Conservation (phyloP, 37 sponge, comb jelly and placozoan species). For the Ianthella basta region DNA sequence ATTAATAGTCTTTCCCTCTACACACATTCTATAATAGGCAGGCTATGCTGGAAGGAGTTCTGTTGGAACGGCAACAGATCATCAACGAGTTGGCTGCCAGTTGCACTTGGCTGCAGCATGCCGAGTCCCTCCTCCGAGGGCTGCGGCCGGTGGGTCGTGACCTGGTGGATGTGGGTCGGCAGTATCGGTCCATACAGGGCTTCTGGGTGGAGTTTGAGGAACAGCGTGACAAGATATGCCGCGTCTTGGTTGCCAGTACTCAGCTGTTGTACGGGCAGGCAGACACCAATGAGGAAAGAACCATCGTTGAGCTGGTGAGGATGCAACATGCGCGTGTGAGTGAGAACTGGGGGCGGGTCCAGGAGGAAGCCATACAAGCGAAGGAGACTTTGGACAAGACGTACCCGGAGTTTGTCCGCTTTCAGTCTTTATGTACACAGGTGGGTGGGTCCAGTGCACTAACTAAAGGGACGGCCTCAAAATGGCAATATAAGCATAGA, state of each 20-base stretch:
- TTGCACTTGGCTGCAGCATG: constrained; percentile 56
- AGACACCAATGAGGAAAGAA: constrained; percentile 15
- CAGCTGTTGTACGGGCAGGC: not conserved
- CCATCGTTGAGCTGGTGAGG: constrained; percentile 15
- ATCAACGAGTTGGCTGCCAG: constrained; percentile 43
- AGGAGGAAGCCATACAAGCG: constrained; percentile 36
- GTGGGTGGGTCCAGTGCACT: constrained; percentile 40
- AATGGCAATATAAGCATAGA: not conserved
- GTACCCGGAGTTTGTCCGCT: constrained; percentile 39
- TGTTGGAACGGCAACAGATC: constrained; percentile 62
- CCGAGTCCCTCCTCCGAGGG: constrained; percentile 40
- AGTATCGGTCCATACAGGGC: constrained; percentile 13
- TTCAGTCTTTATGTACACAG: constrained; percentile 46
- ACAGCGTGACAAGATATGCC: constrained; percentile 15
- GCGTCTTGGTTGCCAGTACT: constrained; percentile 8
- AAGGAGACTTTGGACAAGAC: constrained; percentile 37
- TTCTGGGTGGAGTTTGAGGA: constrained; percentile 35
- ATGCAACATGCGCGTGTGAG: constrained; percentile 26
- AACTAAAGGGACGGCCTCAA: not conserved
- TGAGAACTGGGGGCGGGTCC: constrained; percentile 39
- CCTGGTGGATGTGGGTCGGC: constrained; percentile 1
- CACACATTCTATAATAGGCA: no score
- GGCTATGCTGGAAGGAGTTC: constrained; percentile 43
- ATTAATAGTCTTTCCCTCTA: no score
- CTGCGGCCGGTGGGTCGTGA: constrained; percentile 53